Evolutionary conservation across 2,113 vertebrate genomes (phyloP), one percentile per base, ranked within the genome.

Genomic region (Balaeniceps rex): DNA sequence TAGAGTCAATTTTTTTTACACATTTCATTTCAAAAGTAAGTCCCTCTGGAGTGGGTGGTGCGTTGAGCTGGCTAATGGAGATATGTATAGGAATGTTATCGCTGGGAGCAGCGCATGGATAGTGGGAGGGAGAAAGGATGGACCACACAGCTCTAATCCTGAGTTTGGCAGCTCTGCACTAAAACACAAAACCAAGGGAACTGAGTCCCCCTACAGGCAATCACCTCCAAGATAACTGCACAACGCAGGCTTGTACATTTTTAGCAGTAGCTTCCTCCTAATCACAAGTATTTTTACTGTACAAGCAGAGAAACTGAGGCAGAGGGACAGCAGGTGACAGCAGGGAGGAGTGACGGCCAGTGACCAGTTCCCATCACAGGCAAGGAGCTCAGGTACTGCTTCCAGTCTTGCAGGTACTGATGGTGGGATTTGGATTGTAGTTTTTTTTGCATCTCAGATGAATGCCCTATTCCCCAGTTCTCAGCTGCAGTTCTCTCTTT

Each of bases 361-460:
- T 1, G 47, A 71, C 28, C 25, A 26, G 26, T 4, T 81, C 57
- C 54, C 28, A 33, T 2, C 0, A 0, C 78, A 70, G 74, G 51
- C 51, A 84, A 34, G 33, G 17, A 63, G 52, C 66, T 70, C 72
- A n/a, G 31, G 60, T 31, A 24, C 34, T 0, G 2, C 71, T 83
- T 60, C 34, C 68, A 74, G 64, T 22, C 26, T 79, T 44, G 26
- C 38, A 57, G 22, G 54, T 61, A 31, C 1, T 1, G 40, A 40
- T 42, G 51, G 28, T 58, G 31, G 36, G 31, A 74, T 70, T 11
- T 70, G 40, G 57, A 47, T 19, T 26, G 23, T 9, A 33, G 17
- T 63, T 76, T 33, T 34, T 54, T 54, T 87, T 90, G 21, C 21
- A 42, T 60, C 18, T 46, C 46, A 47, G 21, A 55, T 17, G 52